phyloP scores from a whole-genome alignment of 2,797 vertebrate species.

The Hyperoplus immaculatus region DNA sequence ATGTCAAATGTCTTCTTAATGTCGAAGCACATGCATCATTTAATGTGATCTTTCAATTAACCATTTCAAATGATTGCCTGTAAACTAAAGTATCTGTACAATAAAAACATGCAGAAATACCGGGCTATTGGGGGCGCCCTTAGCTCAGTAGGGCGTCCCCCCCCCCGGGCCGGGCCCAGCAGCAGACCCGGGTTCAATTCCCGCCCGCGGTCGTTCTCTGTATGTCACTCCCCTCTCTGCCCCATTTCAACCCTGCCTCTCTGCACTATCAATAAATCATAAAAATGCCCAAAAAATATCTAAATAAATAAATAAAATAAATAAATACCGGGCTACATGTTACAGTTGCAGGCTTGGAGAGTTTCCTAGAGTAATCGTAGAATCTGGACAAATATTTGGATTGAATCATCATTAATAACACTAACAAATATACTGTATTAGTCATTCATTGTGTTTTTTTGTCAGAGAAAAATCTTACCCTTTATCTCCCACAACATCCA shows the following conservation, averaged over 20 bases:
- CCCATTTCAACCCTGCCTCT: no score
- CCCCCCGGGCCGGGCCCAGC: no score
- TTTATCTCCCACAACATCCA: no score
- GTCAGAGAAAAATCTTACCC: neutral
- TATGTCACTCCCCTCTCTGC: no score
- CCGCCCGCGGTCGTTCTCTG: neutral
- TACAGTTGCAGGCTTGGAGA: no score
- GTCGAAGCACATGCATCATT: neutral
- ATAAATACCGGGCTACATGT: no score
- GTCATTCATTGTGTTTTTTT: neutral
- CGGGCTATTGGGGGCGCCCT: no score
- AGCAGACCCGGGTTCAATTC: no score
- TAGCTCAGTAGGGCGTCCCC: no score
- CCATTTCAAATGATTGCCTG: neutral
- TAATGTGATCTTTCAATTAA: neutral
- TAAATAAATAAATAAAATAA: no score
- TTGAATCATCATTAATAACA: neutral
- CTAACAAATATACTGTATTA: neutral
- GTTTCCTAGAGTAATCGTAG: neutral
- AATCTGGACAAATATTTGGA: neutral
- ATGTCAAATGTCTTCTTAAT: neutral
- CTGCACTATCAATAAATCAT: no score
- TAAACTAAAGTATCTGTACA: neutral
- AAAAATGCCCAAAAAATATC: no score
- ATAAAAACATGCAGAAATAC: neutral